These are phyloP conservation scores for Lasioglossum baleicum DNA, from an alignment of 1,140 invertebrate species.

Conservation along the genomic window DNA sequence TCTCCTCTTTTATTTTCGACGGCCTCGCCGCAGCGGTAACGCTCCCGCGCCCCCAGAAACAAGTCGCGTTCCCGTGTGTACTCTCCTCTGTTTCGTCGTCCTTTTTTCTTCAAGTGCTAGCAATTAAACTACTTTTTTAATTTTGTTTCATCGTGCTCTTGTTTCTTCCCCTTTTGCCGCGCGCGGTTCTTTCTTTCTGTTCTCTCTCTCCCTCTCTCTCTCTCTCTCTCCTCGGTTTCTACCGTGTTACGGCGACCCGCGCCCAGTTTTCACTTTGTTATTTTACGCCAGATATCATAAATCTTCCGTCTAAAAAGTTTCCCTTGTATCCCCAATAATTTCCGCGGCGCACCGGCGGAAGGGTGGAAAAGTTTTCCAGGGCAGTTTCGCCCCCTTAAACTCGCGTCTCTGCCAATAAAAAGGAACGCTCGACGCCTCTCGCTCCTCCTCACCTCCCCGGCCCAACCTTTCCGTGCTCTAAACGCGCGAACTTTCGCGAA, in stretches of 20 bases:
- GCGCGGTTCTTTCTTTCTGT: no score
- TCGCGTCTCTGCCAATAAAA: slow-evolving; percentile 25
- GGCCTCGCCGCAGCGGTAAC: no score
- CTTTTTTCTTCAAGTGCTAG: not conserved
- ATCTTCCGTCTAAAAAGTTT: not conserved
- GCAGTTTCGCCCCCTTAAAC: slow-evolving; percentile 2
- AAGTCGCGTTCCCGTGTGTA: no score
- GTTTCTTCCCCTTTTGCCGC: not conserved
- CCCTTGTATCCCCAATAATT: slow-evolving; percentile 4
- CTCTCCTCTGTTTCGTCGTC: no score
- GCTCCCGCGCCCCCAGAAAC: no score
- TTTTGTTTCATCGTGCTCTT: not conserved
- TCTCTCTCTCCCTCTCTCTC: no score
- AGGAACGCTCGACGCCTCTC: not conserved
- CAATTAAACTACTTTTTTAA: not conserved
- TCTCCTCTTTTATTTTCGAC: no score
- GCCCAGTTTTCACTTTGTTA: not conserved
- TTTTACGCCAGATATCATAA: slow-evolving; percentile 12
- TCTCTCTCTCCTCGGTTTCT: no score
- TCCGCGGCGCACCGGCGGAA: not conserved
- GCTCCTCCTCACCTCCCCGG: not conserved
- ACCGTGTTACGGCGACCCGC: not conserved
- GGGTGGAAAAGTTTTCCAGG: slow-evolving; percentile 4
- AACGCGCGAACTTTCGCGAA: slow-evolving; percentile 9
- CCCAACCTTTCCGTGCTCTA: not conserved